Percentiles rank a stretch among this genome's conserved stretches.
Evolutionary conservation across 1,140 invertebrate species (phyloP).

Genomic region (Drosophila triauraria): DNA sequence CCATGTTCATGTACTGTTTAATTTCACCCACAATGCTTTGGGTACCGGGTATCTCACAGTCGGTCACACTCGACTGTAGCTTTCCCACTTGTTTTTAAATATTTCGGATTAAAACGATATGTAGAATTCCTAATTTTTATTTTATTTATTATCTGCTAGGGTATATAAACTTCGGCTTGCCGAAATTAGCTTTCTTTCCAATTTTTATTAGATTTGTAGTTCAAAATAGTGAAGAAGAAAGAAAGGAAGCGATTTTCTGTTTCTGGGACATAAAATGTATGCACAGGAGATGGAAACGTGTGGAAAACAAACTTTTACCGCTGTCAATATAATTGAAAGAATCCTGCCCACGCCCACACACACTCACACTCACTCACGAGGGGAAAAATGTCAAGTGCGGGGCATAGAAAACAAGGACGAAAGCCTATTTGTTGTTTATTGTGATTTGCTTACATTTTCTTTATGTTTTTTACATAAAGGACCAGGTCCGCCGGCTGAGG

Average conservation of each 20-base stretch:
- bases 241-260: neutral
- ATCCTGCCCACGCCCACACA: conserved; percentile 27
- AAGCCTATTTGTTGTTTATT: conserved; percentile 46
- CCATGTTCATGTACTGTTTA: too few species aligned
- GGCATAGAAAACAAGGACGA: conserved; percentile 24
- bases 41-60: too few species aligned
- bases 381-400: conserved; percentile 29
- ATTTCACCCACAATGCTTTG: too few species aligned
- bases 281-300: neutral
- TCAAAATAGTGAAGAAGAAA: neutral
- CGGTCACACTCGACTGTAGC: too few species aligned
- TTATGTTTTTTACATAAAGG: neutral
- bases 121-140: too few species aligned
- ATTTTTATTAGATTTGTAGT: conserved; percentile 3
- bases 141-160: too few species aligned
- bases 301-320: conserved; percentile 12
- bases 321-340: conserved; percentile 52
- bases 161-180: too few species aligned
- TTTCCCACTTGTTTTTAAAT: too few species aligned
- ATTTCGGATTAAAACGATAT: too few species aligned
- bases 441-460: conserved; percentile 48
- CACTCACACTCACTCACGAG: neutral
- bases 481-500: neutral
- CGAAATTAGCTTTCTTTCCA: too few species aligned
- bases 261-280: conserved; percentile 38